Conservation (phyloP, 2,113 vertebrate genomes). For the Larimichthys polyactis region DNA sequence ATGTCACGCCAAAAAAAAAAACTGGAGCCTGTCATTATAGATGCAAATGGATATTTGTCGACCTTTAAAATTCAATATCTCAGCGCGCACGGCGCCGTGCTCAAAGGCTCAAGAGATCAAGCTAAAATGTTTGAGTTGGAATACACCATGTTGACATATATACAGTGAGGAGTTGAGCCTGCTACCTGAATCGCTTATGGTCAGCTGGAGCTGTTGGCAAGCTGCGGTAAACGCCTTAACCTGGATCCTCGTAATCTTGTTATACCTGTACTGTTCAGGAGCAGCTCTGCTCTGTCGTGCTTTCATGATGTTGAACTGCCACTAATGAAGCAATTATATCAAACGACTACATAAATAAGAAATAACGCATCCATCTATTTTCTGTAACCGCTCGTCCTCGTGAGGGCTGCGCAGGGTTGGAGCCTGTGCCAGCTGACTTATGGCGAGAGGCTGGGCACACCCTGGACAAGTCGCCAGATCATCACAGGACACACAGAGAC, state of each 20-base stretch:
- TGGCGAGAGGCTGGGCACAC: too few species aligned
- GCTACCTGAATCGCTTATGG: not conserved
- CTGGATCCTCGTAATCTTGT: not conserved
- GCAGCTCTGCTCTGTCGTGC: not conserved
- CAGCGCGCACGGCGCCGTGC: not conserved
- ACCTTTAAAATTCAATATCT: conserved; percentile 1
- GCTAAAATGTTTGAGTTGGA: not conserved
- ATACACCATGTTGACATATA: not conserved
- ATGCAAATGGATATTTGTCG: conserved; percentile 1
- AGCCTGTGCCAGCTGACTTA: too few species aligned
- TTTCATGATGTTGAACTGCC: not conserved
- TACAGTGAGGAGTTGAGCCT: not conserved
- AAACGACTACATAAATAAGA: too few species aligned
- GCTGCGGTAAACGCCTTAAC: not conserved
- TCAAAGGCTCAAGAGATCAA: not conserved
- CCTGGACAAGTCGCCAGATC: too few species aligned
- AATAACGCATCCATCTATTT: too few species aligned
- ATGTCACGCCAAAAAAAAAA: not conserved
- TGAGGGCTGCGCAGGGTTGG: too few species aligned
- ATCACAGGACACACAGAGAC: too few species aligned
- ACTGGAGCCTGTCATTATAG: not conserved
- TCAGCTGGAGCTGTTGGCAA: not conserved
- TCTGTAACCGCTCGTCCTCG: too few species aligned
- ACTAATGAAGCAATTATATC: too few species aligned
- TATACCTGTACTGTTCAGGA: not conserved